A percentile compares a stretch with the other conserved stretches of the same genome.
Evolutionary conservation across 2,797 vertebrate genomes (phyloP).

Genomic region (Helostoma temminkii): DNA sequence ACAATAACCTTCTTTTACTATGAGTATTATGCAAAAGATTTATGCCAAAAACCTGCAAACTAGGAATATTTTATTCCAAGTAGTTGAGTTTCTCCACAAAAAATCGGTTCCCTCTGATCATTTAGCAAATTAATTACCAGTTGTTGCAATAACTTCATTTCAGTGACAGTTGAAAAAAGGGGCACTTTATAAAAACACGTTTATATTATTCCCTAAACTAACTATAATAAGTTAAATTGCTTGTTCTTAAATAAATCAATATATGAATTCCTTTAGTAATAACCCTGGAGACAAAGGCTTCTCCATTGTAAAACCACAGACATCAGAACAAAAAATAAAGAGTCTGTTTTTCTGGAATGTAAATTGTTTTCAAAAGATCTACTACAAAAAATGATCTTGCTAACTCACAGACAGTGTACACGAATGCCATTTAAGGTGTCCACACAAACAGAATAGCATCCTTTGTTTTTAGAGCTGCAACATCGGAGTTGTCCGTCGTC

Average conservation of each 20-base stretch:
- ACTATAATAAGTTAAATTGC: slow-evolving; percentile 90
- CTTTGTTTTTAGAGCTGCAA: slow-evolving; percentile 66
- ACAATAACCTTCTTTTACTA: slow-evolving; percentile 63
- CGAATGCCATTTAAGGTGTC: slow-evolving; percentile 76
- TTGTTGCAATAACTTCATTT: slow-evolving; percentile 73
- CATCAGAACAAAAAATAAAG: slow-evolving; percentile 80
- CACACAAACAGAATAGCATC: slow-evolving; percentile 69
- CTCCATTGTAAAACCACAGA: slow-evolving; percentile 73
- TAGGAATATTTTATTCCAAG: slow-evolving; percentile 50
- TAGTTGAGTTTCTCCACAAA: slow-evolving; percentile 35
- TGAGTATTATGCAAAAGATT: slow-evolving; percentile 47
- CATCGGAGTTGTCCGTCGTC: slow-evolving; percentile 58
- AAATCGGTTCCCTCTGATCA: slow-evolving; percentile 54
- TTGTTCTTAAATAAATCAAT: slow-evolving; percentile 90
- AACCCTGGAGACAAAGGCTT: slow-evolving; percentile 79
- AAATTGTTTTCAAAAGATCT: slow-evolving; percentile 80
- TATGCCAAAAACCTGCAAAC: slow-evolving; percentile 55
- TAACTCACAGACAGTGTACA: slow-evolving; percentile 79
- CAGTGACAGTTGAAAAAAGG: slow-evolving; percentile 78
- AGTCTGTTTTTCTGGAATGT: slow-evolving; percentile 82
- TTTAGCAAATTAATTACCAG: slow-evolving; percentile 73
- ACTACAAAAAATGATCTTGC: slow-evolving; percentile 75
- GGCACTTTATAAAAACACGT: slow-evolving; percentile 80
- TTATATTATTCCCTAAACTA: slow-evolving; percentile 90
- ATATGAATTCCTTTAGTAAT: slow-evolving; percentile 86